Evolutionary conservation across 2,888 invertebrate genomes (phyloP).

Genomic region (Amaurobius ferox): DNA sequence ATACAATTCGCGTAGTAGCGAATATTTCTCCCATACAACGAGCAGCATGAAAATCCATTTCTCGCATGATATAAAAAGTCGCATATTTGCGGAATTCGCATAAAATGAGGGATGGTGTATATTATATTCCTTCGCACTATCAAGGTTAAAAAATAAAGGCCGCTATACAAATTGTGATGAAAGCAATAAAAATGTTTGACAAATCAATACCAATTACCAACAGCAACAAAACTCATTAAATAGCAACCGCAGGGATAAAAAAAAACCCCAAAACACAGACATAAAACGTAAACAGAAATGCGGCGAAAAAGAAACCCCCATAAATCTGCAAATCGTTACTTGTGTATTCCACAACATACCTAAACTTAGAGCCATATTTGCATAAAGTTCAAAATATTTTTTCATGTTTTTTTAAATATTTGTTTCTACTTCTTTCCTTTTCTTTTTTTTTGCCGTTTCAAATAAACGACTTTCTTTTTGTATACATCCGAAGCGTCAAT

Average conservation of each 20-base stretch:
- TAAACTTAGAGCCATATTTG: constrained; percentile 33
- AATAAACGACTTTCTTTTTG: too few relatives aligned
- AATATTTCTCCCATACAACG: too few relatives aligned
- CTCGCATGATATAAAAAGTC: too few relatives aligned
- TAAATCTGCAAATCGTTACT: constrained; percentile 26
- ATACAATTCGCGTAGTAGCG: too few relatives aligned
- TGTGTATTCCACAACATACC: constrained; percentile 32
- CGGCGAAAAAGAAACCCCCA: background rate
- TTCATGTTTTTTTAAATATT: background rate
- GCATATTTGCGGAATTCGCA: too few relatives aligned
- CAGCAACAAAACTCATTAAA: background rate
- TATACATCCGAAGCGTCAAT: too few relatives aligned
- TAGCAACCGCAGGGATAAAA: background rate
- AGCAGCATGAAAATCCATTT: too few relatives aligned
- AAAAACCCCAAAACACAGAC: constrained; percentile 1
- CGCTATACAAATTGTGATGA: too few relatives aligned
- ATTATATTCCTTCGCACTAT: too few relatives aligned
- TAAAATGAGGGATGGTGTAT: too few relatives aligned
- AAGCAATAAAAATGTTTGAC: too few relatives aligned
- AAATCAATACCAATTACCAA: background rate
- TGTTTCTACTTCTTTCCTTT: constrained; percentile 9
- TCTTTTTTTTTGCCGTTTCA: background rate
- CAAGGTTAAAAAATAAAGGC: too few relatives aligned
- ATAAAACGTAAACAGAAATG: constrained; percentile 3
- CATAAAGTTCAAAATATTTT: constrained; percentile 57